Conservation (phyloP, 2,113 vertebrate genomes). For the Sturnira hondurensis region DNA sequence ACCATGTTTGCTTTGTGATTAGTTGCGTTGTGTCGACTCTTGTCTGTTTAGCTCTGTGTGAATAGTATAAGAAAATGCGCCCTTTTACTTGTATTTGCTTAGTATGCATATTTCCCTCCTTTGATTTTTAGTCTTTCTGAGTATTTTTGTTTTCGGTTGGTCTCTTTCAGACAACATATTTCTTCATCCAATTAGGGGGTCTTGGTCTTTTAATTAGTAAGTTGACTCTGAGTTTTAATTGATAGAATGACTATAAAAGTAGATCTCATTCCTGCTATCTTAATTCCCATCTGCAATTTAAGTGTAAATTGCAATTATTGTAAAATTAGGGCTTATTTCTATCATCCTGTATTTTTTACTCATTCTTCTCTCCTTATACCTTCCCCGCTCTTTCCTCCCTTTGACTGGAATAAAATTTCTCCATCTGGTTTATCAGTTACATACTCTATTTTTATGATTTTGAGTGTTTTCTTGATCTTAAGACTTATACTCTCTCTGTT, state of each 20-base stretch:
- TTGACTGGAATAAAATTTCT: not conserved
- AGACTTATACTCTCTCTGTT: not conserved
- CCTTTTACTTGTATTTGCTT: not conserved
- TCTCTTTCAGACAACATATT: not conserved
- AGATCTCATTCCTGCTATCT: not conserved
- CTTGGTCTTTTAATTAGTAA: not conserved
- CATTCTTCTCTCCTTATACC: not conserved
- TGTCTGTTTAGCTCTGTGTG: not conserved
- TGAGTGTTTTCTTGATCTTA: not conserved
- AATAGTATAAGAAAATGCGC: not conserved
- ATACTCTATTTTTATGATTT: not conserved
- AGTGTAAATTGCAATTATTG: not conserved
- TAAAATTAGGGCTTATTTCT: not conserved
- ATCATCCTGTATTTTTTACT: not conserved
- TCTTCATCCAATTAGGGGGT: not conserved
- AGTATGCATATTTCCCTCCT: not conserved
- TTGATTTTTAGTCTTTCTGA: not conserved
- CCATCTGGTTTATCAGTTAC: not conserved
- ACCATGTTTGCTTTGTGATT: not conserved
- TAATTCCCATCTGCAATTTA: not conserved
- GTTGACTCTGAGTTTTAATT: not conserved
- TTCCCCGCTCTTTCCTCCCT: not conserved
- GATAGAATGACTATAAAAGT: not conserved
- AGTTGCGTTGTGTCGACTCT: fast-evolving
- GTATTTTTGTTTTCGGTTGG: not conserved